Evolutionary conservation across 2,888 invertebrate genomes (phyloP).

Genomic region (Allolobophora icterica): DNA sequence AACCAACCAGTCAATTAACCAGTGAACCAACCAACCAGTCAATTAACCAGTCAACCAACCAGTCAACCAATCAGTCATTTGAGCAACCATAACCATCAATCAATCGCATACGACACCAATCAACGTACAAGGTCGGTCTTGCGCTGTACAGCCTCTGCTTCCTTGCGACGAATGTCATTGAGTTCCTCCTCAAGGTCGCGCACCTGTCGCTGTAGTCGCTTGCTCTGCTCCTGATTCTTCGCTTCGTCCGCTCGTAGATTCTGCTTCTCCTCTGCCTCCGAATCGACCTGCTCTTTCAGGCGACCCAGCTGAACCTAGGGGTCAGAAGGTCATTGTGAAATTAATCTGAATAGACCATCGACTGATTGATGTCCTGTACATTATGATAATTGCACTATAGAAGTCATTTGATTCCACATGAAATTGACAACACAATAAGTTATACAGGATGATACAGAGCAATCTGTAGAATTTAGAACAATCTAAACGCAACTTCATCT

Average conservation of each 20-base stretch:
- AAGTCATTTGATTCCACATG: too few species aligned
- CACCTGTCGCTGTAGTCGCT: constrained; percentile 76
- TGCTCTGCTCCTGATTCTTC: constrained; percentile 78
- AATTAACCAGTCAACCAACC: constrained; percentile 7
- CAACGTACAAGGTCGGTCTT: constrained; percentile 74
- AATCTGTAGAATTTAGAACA: too few species aligned
- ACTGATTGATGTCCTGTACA: too few species aligned
- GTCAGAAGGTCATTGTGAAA: not conserved
- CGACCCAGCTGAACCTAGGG: constrained; percentile 72
- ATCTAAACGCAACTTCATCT: too few species aligned
- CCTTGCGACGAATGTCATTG: constrained; percentile 74
- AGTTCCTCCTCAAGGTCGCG: constrained; percentile 79
- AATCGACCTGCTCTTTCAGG: constrained; percentile 77
- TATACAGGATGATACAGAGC: too few species aligned
- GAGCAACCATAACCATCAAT: not conserved
- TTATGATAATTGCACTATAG: too few species aligned
- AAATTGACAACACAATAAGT: too few species aligned
- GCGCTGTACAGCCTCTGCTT: constrained; percentile 77
- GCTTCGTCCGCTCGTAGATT: constrained; percentile 69
- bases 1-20: not conserved
- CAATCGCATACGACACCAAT: not conserved
- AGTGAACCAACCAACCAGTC: too few species aligned
- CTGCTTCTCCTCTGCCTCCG: constrained; percentile 75
- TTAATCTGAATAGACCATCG: not conserved
- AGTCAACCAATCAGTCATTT: not conserved